phyloP scores from a whole-genome alignment of 2,113 vertebrate genomes.

The Dipodomys spectabilis region DNA sequence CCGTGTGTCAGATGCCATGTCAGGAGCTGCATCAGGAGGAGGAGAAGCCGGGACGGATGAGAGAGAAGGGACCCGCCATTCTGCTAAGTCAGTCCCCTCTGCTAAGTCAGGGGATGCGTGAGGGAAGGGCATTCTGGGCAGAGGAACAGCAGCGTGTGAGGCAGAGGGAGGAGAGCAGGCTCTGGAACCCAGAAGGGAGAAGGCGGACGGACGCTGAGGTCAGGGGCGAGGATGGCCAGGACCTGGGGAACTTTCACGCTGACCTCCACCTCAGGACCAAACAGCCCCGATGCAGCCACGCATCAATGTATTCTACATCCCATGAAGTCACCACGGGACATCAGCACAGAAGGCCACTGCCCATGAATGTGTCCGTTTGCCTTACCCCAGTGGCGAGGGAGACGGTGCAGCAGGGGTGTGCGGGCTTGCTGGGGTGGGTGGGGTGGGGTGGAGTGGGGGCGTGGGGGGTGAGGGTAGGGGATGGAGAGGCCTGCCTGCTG shows the following conservation, averaged over 20 bases:
- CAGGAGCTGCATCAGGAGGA: neutral
- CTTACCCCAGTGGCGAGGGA: neutral
- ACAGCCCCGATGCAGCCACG: no score
- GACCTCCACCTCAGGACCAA: rapidly evolving
- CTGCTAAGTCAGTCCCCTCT: neutral
- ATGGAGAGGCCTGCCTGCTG: neutral
- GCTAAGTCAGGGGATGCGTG: neutral
- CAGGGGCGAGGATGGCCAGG: rapidly evolving
- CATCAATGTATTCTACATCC: rapidly evolving
- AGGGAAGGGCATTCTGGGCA: neutral
- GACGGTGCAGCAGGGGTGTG: neutral
- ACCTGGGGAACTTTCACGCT: neutral
- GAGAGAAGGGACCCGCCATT: neutral
- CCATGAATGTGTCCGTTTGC: no score
- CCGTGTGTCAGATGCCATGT: rapidly evolving
- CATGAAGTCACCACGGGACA: no score
- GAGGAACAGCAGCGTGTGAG: neutral
- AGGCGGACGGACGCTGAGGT: no score
- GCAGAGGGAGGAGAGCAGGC: neutral
- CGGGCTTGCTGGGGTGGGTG: neutral
- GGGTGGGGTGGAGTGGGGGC: no score
- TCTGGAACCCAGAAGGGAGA: neutral
- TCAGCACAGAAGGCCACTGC: neutral
- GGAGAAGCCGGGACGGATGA: neutral
- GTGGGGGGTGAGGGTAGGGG: no score